Percentiles rank a stretch among this genome's conserved stretches.
Conservation (phyloP, 2,888 invertebrate species). For the Drosophila neutralis region DNA sequence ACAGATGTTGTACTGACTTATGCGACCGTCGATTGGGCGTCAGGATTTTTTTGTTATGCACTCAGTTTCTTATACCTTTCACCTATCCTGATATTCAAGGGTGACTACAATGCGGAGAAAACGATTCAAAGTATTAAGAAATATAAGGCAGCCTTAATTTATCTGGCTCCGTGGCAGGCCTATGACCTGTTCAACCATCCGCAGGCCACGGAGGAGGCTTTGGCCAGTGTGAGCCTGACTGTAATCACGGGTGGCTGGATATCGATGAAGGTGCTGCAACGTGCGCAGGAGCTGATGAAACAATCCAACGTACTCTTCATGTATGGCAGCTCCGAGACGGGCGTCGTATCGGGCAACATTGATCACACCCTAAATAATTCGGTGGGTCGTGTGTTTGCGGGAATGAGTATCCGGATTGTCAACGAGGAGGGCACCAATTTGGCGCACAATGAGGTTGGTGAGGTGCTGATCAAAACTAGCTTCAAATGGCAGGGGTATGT, state of each 20-base stretch:
- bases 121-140: conserved; percentile 52
- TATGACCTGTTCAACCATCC: conserved; percentile 52
- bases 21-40: conserved; percentile 72
- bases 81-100: conserved; percentile 58
- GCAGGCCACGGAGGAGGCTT: conserved; percentile 31
- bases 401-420: conserved; percentile 61
- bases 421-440: conserved; percentile 68
- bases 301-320: conserved; percentile 31
- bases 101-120: conserved; percentile 52
- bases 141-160: conserved; percentile 54
- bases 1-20: conserved; percentile 57
- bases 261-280: conserved; percentile 37
- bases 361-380: conserved; percentile 46
- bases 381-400: conserved; percentile 66
- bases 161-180: conserved; percentile 59
- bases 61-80: conserved; percentile 27
- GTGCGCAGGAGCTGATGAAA: conserved; percentile 43
- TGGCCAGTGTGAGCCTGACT: conserved; percentile 18
- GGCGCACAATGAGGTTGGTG: conserved; percentile 68
- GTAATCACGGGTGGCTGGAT: conserved; percentile 60
- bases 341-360: conserved; percentile 44
- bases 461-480: conserved; percentile 62
- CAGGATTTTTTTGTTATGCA: conserved; percentile 52
- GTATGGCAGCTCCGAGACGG: conserved; percentile 65
- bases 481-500: conserved; percentile 77